Evolutionary conservation across 2,888 invertebrate genomes (phyloP).

Genomic region (Hypena proboscidalis): DNA sequence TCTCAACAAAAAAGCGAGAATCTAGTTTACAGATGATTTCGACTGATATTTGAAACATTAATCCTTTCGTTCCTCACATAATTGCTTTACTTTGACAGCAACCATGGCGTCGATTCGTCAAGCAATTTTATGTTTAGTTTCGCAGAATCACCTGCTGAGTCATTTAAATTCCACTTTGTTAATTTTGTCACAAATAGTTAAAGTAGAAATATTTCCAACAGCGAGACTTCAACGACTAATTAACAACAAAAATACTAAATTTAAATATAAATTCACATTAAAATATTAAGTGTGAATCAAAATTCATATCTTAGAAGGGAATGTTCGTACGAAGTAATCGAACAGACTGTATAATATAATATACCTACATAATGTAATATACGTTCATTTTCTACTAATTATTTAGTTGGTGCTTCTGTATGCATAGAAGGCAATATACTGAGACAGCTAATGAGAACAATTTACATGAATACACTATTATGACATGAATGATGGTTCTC

Average conservation of each 20-base stretch:
- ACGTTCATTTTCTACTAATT: conserved; percentile 44
- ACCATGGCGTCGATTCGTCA: too few species aligned
- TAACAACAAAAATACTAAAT: conserved; percentile 24
- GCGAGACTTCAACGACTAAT: conserved; percentile 3
- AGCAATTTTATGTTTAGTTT: too few species aligned
- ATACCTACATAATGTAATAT: conserved; percentile 43
- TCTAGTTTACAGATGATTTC: too few species aligned
- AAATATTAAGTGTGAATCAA: conserved; percentile 31
- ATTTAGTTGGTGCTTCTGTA: conserved; percentile 49
- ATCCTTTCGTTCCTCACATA: too few species aligned
- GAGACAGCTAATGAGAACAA: conserved; percentile 72
- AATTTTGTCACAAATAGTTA: conserved; percentile 15
- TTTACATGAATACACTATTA: conserved; percentile 77
- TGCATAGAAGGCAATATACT: conserved; percentile 53
- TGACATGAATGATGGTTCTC: conserved; percentile 64
- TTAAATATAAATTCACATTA: conserved; percentile 20
- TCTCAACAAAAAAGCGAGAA: too few species aligned
- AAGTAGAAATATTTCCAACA: conserved; percentile 18
- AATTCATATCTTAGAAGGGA: conserved; percentile 17
- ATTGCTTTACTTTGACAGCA: too few species aligned
- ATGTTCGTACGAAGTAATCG: conserved; percentile 17
- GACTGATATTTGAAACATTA: too few species aligned
- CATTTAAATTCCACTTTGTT: too few species aligned
- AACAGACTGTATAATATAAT: conserved; percentile 26
- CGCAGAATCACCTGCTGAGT: too few species aligned